These are phyloP conservation scores for Sebastes miniatus DNA, from an alignment of 2,797 vertebrate species.

Conservation along the genomic window DNA sequence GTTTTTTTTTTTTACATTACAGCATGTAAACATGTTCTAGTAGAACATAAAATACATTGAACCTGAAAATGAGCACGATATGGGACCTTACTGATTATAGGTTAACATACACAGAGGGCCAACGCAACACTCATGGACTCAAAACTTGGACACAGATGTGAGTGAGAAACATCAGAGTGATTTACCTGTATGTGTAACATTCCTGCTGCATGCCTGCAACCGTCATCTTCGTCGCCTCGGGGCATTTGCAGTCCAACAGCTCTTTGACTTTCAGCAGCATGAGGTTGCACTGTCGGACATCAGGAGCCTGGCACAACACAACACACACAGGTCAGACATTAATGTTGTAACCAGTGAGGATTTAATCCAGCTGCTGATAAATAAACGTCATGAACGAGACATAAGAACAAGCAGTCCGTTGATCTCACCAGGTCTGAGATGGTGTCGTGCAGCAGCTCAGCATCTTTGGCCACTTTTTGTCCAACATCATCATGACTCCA, in stretches of 20 bases:
- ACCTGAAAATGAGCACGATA: too few relatives aligned
- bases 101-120: background rate
- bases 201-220: background rate
- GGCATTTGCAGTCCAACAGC: conserved; percentile 18
- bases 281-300: conserved; percentile 13
- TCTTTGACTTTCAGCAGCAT: conserved; percentile 49
- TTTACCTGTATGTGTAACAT: conserved; percentile 44
- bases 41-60: too few relatives aligned
- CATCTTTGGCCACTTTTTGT: conserved; percentile 37
- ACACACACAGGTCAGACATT: background rate
- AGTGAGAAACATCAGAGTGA: background rate
- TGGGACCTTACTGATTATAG: too few relatives aligned
- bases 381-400: background rate
- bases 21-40: too few relatives aligned
- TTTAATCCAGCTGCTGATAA: background rate
- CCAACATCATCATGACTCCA: conserved; percentile 51
- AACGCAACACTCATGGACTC: background rate
- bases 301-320: conserved; percentile 43
- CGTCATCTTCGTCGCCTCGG: conserved; percentile 19
- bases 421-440: conserved; percentile 59
- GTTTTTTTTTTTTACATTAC: too few relatives aligned
- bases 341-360: background rate
- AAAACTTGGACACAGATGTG: background rate
- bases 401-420: fast-evolving
- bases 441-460: conserved; percentile 16